Evolutionary conservation across 2,888 invertebrate species (phyloP), one percentile per base, ranked within the genome.

Genomic region (Pyralis farinalis): DNA sequence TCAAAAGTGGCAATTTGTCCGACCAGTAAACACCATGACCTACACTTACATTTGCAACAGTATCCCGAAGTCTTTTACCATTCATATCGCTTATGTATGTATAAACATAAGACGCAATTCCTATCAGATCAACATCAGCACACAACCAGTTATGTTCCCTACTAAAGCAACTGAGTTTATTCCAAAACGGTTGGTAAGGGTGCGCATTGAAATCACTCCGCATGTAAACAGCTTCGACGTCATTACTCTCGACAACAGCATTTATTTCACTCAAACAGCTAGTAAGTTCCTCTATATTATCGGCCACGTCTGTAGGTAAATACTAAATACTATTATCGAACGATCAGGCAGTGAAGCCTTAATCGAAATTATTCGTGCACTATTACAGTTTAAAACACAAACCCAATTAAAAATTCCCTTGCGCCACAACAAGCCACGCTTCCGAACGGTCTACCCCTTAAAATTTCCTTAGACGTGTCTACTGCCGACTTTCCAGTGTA

Each of bases 11-110:
- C 9, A 8, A 10, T 2, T 29, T n/a, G 9, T 29, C 29, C 5
- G 29, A 29, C 29, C 29, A 29, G 29, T 29, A 29, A 29, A 29
- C 29, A 29, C 29, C 29, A 9, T 9, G 29, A 29, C 9, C 29
- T 29, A 29, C 29, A 5, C 29, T 9, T 9, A 9, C 29, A 29
- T 29, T 29, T 9, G 10, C 8, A 29, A 29, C 4, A 2, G 29
- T 29, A 1, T 29, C 29, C n/a, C 29, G 9, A 8, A n/a, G 29
- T 29, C 9, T 29, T 9, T 9, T 29, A 9, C 29, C 29, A 9
- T 29, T 29, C 10, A 29, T 29, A 29, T 16, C 16, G 16, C 16
- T 16, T 16, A 16, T 16, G 16, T 16, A 16, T 3, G 16, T 16
- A 16, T 16, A 29, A 29, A 10, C 10, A 8, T 10, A n/a, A 1